Conservation (phyloP, 30 jellyfish, hydroid and myxozoan species). For the Pseudorhiza aurosa region DNA sequence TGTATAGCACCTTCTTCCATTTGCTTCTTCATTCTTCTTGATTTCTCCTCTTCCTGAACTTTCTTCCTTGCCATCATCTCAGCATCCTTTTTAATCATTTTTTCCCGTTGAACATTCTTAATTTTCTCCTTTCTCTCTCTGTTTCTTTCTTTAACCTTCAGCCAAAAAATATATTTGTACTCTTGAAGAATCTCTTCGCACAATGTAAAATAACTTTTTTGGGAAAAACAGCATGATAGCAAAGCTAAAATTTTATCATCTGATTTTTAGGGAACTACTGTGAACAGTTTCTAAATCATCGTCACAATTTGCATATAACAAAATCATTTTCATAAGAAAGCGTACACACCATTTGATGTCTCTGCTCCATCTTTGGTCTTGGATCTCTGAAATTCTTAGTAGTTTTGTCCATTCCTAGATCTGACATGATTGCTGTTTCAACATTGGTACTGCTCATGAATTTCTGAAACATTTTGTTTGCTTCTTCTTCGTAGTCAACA, state of each 20-base stretch:
- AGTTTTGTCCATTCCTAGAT: constrained; percentile 70
- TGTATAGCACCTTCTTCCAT: constrained; percentile 84
- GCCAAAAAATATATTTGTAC: too few species aligned
- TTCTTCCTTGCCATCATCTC: constrained; percentile 70
- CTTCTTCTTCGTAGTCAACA: constrained; percentile 58
- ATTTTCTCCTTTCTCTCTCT: constrained; percentile 54
- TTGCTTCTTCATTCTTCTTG: constrained; percentile 31
- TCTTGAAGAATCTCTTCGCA: neutral
- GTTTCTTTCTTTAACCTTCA: constrained; percentile 74
- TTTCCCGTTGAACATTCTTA: constrained; percentile 30
- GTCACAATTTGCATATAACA: too few species aligned
- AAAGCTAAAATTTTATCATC: neutral
- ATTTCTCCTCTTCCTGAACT: constrained; percentile 82
- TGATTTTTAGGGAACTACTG: too few species aligned
- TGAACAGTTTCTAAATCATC: too few species aligned
- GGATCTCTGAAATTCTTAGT: constrained; percentile 64
- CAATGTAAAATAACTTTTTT: too few species aligned
- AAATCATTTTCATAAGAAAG: neutral
- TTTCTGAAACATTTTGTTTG: constrained; percentile 36
- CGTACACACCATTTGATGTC: constrained; percentile 70
- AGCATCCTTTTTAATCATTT: constrained; percentile 61
- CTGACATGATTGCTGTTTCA: constrained; percentile 28
- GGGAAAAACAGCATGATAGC: neutral
- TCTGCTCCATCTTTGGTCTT: constrained; percentile 71
- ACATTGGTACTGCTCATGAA: constrained; percentile 46